phyloP scores from a whole-genome alignment of 2,888 invertebrate genomes.

The Melieria omissa region DNA sequence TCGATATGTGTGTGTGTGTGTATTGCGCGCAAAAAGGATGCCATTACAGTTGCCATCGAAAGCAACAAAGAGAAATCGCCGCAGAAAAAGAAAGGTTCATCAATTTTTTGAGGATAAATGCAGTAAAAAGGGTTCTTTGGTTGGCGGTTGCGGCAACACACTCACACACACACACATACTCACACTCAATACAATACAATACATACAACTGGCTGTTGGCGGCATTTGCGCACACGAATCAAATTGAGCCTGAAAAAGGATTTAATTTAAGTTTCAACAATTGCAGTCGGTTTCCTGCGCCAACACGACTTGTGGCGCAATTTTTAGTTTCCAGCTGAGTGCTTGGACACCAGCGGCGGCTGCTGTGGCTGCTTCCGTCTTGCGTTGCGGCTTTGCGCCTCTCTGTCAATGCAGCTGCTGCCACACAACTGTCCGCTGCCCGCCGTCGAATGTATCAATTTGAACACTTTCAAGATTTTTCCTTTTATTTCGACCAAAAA shows the following conservation, averaged over 20 bases:
- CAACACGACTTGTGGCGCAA: constrained; percentile 21
- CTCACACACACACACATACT: constrained; percentile 1
- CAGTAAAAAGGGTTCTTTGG: constrained; percentile 41
- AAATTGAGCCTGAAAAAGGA: constrained; percentile 67
- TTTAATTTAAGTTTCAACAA: constrained; percentile 53
- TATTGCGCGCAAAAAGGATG: constrained; percentile 9
- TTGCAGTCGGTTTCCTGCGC: constrained; percentile 18
- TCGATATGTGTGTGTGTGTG: constrained; percentile 5
- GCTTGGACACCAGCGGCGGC: neutral
- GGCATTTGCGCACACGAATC: constrained; percentile 42
- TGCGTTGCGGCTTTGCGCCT: too few species aligned
- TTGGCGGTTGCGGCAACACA: constrained; percentile 40
- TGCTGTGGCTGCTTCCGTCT: too few species aligned
- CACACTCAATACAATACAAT: neutral
- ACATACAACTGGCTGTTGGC: too few species aligned
- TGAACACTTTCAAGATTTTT: too few species aligned
- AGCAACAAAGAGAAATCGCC: too few species aligned
- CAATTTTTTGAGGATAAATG: constrained; percentile 38
- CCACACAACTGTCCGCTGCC: too few species aligned
- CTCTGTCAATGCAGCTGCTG: too few species aligned
- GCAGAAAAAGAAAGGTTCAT: constrained; percentile 21
- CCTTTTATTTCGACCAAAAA: too few species aligned
- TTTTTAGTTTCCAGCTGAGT: constrained; percentile 20
- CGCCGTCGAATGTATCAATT: too few species aligned
- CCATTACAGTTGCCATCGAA: neutral